Conservation (phyloP, 2,113 vertebrate species). For the Macaca mulatta region DNA sequence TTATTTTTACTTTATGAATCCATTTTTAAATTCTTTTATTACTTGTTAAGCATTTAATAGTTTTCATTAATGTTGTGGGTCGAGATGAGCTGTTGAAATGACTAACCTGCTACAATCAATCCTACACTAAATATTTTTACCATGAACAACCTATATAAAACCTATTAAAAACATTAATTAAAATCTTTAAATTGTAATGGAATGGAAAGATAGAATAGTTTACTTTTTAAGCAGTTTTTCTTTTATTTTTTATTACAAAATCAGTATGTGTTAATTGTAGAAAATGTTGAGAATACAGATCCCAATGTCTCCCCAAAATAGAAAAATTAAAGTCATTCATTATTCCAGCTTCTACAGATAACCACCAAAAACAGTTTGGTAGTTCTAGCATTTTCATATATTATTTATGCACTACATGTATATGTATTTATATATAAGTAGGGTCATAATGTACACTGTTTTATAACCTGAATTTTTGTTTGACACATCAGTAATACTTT, state of each 20-base stretch:
- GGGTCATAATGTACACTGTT: neutral
- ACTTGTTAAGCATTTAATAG: constrained; percentile 15
- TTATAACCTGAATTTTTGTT: neutral
- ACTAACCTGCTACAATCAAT: neutral
- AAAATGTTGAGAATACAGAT: constrained; percentile 24
- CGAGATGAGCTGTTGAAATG: constrained; percentile 29
- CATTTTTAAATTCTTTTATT: constrained; percentile 16
- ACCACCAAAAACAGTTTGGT: constrained; percentile 26
- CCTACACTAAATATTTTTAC: neutral
- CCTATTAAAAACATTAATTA: constrained; percentile 31
- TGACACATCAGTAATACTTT: neutral
- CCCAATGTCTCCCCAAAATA: neutral
- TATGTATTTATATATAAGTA: neutral
- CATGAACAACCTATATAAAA: constrained; percentile 1
- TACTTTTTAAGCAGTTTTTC: constrained; percentile 5
- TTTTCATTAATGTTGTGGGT: constrained; percentile 25
- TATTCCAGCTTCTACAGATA: constrained; percentile 26
- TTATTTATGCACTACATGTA: neutral
- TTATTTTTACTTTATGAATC: neutral
- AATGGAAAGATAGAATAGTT: constrained; percentile 39
- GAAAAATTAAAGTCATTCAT: constrained; percentile 63
- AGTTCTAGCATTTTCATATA: constrained; percentile 21
- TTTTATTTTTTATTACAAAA: constrained; percentile 50
- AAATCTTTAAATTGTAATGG: constrained; percentile 35
- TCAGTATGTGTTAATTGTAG: constrained; percentile 35